Base-by-base conservation (phyloP, 2,888 invertebrate species). In the Melanotus villosus region DNA sequence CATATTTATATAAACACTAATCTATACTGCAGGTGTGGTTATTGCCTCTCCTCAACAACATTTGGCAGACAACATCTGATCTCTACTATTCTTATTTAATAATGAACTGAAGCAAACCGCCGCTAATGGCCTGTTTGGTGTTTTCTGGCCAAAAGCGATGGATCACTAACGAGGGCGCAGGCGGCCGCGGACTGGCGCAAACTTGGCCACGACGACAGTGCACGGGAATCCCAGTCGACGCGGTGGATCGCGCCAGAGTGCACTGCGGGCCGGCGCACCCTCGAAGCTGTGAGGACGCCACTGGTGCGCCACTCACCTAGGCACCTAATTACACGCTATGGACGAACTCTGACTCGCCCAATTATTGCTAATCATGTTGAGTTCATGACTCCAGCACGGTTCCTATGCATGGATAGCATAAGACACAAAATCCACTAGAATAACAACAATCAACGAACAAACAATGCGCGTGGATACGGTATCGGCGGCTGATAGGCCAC, bases 31-130 rank as follows among this genome's bases (percentile, higher is more conserved):
- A 76, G 67, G 70, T 73, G 74, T 75, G 65, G 70, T 80, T 82
- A 81, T 79, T 79, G 81, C 81, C 80, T 80, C 82, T 78, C 81
- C 82, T 81, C 76, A 68, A 68, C 68, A 78, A 81, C 77, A 80
- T 84, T 84, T 83, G 84, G 82, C 82, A 84, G 82, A 84, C 81
- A 82, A 83, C 81, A 83, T 82, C 80, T 83, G 82, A 81, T 80
- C 76, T 78, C 80, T 81, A 81, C 79, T 76, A 76, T 71, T 71
- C 73, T 78, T 73, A 72, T 73, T 73, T 74, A 76, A 77, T 79
- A 77, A 75, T 70, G 68, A 73, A 71, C 45, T 65, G 63, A 54
- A 54, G 72, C 72, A 60, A 70, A 62, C 45, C 70, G 43, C 56
- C 70, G 68, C 69, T 68, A 50, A 52, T 68, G 69, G 73, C 58